Base-by-base conservation (phyloP, 2,797 vertebrate species). In the Paedocypris micromegethes region DNA sequence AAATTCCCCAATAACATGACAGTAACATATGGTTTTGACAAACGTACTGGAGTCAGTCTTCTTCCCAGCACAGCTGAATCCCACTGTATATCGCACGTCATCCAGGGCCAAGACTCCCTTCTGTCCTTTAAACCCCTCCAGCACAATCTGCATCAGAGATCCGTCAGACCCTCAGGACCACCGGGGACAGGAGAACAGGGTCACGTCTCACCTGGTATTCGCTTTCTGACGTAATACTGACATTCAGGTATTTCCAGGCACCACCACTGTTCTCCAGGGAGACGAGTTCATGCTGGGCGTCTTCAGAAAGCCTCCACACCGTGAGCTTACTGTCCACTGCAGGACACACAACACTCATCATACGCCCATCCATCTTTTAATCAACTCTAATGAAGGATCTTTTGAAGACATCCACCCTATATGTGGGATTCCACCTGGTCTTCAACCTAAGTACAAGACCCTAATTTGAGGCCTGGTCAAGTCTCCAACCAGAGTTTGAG, bases 21-120 rank as follows among this genome's bases (percentile, higher is more conserved):
- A 50, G 38, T 2, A 5, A 43, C 5, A 38, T 9, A 37, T 3
- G 5, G 46, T 47, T 4, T 4, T 23, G 23, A 23, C 23, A 23
- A 23, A 23, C 83, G 82, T 83, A 91, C 90, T 6, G 66, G 48
- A 3, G 59, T 88, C 85, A 2, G 69, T 83, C 48, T 60, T 53
- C 68, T 74, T 3, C 0, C 83, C 81, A 0, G 47, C 68, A 4
- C 94, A 97, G 73, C 75, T 76, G 8, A 79, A 42, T 0, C 87
- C 81, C 0, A 84, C 0, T 0, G 80, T 84, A 74, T 92, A 96
- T 50, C 72, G 39, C 0, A 98, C 78, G 47, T 97, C 94, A 0
- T 98, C 96, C 72, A 98, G 79, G 0, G 92, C 92, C 0, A 95
- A 64, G 0, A 87, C 77, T 1, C 91, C 91, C 2, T 82, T 65